Conservation (phyloP, 2,113 vertebrate species). For the Pachycephala philippinensis region DNA sequence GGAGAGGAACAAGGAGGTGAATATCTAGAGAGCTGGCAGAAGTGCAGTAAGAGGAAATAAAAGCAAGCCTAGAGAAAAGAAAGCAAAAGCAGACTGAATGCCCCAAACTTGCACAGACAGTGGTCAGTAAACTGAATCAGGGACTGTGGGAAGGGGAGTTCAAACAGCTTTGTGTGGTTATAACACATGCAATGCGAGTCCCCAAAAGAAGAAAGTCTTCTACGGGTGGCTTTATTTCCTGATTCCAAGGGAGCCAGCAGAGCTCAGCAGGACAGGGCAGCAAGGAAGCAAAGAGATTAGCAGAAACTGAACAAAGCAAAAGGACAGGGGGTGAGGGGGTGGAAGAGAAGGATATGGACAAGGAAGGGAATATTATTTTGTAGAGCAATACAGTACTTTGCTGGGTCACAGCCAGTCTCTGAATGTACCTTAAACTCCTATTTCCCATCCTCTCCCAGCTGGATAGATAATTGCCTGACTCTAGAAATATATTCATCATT, state of each 20-base stretch:
- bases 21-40: background rate
- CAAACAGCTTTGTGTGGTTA: background rate
- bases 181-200: background rate
- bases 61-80: background rate
- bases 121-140: background rate
- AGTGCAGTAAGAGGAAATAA: background rate
- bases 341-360: background rate
- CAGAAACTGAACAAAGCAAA: background rate
- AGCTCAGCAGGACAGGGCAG: background rate
- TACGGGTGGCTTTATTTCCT: background rate
- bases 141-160: background rate
- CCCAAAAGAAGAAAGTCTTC: background rate
- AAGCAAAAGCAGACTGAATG: background rate
- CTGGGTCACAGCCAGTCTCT: constrained; percentile 12
- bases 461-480: constrained; percentile 42
- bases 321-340: background rate
- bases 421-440: constrained; percentile 1
- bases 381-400: background rate
- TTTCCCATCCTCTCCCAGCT: constrained; percentile 40
- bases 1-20: background rate
- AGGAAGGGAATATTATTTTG: constrained; percentile 1
- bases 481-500: constrained; percentile 38
- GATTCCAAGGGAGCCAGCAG: background rate
- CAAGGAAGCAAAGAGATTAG: background rate
- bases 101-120: background rate